A percentile compares a stretch with the other conserved stretches of the same genome.
phyloP scores from a whole-genome alignment of 2,797 vertebrate genomes.

The Sebastes hubbsi region DNA sequence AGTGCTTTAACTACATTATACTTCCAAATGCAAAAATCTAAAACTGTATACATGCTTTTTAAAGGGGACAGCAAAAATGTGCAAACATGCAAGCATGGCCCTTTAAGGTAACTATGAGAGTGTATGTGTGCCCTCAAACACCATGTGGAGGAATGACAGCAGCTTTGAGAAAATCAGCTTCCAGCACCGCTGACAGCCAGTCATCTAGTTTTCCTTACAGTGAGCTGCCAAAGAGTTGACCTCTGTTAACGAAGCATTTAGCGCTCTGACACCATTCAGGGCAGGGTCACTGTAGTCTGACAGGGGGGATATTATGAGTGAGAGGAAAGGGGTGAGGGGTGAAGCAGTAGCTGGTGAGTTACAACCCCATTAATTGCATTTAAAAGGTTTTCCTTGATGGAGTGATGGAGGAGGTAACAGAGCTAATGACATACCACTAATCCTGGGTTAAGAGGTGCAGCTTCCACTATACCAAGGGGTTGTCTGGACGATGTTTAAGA shows the following conservation, averaged over 20 bases:
- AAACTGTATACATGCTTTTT: not conserved
- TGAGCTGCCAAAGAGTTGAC: conserved; percentile 29
- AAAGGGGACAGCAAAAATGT: not conserved
- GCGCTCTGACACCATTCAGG: conserved; percentile 27
- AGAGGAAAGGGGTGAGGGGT: conserved; percentile 4
- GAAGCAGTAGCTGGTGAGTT: conserved; percentile 8
- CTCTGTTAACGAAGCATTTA: conserved; percentile 42
- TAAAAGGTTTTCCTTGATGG: conserved; percentile 51
- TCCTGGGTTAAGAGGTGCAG: conserved; percentile 21
- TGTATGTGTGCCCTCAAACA: not conserved
- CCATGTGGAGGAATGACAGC: conserved; percentile 25
- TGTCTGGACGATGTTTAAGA: conserved; percentile 14
- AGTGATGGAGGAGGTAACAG: conserved; percentile 24
- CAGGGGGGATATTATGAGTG: not conserved
- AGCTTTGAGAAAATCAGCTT: conserved; percentile 32
- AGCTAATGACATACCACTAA: conserved; percentile 44
- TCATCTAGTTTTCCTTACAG: conserved; percentile 21
- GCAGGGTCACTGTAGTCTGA: conserved; percentile 31
- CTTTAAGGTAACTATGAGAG: not conserved
- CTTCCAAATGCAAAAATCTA: not conserved
- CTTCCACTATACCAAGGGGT: not conserved
- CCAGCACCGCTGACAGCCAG: not conserved
- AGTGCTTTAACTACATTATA: no score
- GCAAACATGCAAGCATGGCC: not conserved
- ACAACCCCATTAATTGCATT: conserved; percentile 62